A percentile compares a stretch with the other conserved stretches of the same genome.
phyloP scores from a whole-genome alignment of 2,797 vertebrate species.

The Cynodonichthys magdalenae region DNA sequence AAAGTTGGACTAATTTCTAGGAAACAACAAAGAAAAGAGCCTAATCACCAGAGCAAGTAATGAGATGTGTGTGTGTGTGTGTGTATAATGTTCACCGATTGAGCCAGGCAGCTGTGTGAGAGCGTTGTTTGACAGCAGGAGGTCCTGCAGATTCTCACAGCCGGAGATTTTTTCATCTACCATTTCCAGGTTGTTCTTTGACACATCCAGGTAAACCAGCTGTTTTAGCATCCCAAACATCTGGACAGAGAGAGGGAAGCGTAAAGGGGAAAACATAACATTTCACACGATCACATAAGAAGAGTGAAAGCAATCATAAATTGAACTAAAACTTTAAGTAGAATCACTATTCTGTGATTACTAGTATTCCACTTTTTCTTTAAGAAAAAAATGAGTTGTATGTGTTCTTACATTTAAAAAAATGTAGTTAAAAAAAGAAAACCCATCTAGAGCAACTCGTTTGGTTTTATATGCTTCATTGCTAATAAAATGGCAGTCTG shows the following conservation, averaged over 20 bases:
- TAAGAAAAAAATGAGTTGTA: too few species aligned
- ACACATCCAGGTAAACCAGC: slow-evolving; percentile 93
- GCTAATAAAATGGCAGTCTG: slow-evolving; percentile 48
- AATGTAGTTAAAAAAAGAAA: background rate
- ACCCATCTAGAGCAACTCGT: background rate
- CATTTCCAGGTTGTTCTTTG: slow-evolving; percentile 97
- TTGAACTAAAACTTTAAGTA: too few species aligned
- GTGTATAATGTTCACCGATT: slow-evolving; percentile 81
- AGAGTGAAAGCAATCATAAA: background rate
- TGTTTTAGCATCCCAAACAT: slow-evolving; percentile 94
- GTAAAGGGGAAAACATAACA: background rate
- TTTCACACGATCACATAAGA: background rate
- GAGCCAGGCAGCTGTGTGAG: slow-evolving; percentile 93
- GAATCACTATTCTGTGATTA: too few species aligned
- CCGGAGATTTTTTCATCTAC: slow-evolving; percentile 94
- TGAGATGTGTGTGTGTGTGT: background rate
- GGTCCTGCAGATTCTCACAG: slow-evolving; percentile 94
- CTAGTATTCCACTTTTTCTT: too few species aligned
- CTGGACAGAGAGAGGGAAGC: slow-evolving; percentile 60
- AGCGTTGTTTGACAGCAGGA: slow-evolving; percentile 94
- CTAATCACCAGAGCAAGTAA: slow-evolving; percentile 4
- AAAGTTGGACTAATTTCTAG: too few species aligned
- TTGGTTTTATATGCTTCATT: slow-evolving; percentile 29
- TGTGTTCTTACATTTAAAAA: background rate
- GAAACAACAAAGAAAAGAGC: too few species aligned